Evolutionary conservation across 2,113 vertebrate genomes (phyloP).

Genomic region (Eublepharis macularius): DNA sequence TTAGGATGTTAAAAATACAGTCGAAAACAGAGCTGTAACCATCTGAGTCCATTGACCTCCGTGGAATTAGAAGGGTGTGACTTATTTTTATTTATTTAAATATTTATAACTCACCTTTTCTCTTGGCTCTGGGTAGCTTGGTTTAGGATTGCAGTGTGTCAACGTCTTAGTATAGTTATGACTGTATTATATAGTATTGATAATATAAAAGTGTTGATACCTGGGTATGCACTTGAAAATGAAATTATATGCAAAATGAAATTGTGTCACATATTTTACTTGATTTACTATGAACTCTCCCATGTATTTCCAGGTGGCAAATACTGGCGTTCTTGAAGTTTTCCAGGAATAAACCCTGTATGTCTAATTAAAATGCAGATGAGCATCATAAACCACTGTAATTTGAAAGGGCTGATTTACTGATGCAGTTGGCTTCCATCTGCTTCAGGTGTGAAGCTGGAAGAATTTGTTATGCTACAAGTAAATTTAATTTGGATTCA

Average conservation of each 20-base stretch:
- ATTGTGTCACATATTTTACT: constrained; percentile 59
- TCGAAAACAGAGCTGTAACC: too few relatives aligned
- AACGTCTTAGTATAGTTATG: constrained; percentile 15
- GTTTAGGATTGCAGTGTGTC: background rate
- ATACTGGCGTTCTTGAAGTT: constrained; percentile 60
- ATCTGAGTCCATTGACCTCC: too few relatives aligned
- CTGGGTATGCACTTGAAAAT: constrained; percentile 22
- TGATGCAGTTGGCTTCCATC: constrained; percentile 64
- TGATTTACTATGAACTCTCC: constrained; percentile 59
- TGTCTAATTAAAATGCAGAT: constrained; percentile 75
- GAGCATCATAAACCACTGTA: constrained; percentile 66
- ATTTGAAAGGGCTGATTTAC: constrained; percentile 65
- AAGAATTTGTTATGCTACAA: constrained; percentile 50
- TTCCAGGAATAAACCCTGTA: constrained; percentile 66
- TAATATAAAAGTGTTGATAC: constrained; percentile 48
- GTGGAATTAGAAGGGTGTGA: too few relatives aligned
- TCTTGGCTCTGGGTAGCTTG: too few relatives aligned
- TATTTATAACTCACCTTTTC: too few relatives aligned
- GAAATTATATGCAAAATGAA: constrained; percentile 46
- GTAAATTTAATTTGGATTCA: constrained; percentile 53
- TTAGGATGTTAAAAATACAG: constrained; percentile 8
- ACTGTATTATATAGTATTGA: constrained; percentile 20
- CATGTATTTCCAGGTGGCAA: constrained; percentile 59
- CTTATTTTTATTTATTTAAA: too few relatives aligned
- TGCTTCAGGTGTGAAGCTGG: constrained; percentile 64